phyloP scores from a whole-genome alignment of 2,797 vertebrate genomes.

The Morus bassanus region DNA sequence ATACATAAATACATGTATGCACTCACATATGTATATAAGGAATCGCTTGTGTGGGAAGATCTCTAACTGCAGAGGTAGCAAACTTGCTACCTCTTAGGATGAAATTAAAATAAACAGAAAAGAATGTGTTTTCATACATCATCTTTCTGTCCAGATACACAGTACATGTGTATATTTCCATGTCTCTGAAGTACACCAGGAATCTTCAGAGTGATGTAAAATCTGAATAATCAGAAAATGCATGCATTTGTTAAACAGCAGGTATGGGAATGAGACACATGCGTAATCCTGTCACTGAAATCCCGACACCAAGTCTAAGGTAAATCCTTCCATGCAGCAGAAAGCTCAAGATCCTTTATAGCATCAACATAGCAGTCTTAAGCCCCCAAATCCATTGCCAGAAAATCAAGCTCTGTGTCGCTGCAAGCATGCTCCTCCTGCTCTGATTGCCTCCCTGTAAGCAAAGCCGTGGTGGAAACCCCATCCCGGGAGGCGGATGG shows the following conservation, averaged over 20 bases:
- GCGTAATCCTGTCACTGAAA: background rate
- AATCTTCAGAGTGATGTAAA: background rate
- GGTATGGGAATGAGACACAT: background rate
- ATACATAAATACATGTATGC: background rate
- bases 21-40: background rate
- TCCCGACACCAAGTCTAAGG: rapidly evolving
- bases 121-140: background rate
- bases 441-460: background rate
- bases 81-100: background rate
- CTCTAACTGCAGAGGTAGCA: background rate
- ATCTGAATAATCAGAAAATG: background rate
- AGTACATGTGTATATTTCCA: rapidly evolving
- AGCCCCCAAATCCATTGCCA: background rate
- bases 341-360: background rate
- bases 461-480: background rate
- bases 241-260: rapidly evolving
- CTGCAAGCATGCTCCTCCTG: background rate
- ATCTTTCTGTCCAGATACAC: background rate
- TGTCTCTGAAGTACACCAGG: rapidly evolving
- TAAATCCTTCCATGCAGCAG: rapidly evolving
- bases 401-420: background rate
- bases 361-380: rapidly evolving
- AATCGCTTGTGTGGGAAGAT: background rate
- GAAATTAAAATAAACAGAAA: background rate
- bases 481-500: background rate